Evolutionary conservation across 2,797 vertebrate genomes (phyloP), one percentile per base, ranked within the genome.

Genomic region (Galago senegalensis): DNA sequence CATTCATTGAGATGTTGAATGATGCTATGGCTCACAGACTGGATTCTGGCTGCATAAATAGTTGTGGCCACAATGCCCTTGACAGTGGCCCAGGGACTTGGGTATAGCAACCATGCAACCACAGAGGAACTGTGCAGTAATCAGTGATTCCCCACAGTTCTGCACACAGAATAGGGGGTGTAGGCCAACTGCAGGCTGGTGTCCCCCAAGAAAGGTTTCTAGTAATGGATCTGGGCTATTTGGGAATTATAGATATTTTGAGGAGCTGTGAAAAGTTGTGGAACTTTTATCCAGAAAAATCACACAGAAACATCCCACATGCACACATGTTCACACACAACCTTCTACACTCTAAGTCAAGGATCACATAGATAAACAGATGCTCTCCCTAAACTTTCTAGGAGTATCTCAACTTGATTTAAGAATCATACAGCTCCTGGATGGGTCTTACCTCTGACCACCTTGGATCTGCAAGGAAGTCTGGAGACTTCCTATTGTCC

Each of bases 241-340:
- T 17, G 25, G 46, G n/a, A 25, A 3, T 43, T 58, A 16, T 13
- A 69, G 16, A 70, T 27, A 5, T 58, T 73, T 92, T 61, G 31
- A 96, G 93, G 23, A 92, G 31, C 37, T n/a, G 73, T 80, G 23
- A 61, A 95, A 89, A 72, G 23, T 86, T 80, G n/a, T 77, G 53
- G 9, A 60, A 89, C 21, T 76, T 91, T 53, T 53, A 14, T n/a
- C 67, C 9, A 83, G 77, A 85, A 79, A 91, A 94, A 70, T 31
- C 11, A 73, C 67, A 73, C 43, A 72, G 67, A 83, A 75, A 4
- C 14, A 21, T 20, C 73, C 21, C 29, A 8, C 29, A 27, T 72
- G n/a, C 34, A 49, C 11, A 16, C 37, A 27, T 18, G 61, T 10
- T 10, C 34, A 49, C 9, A 87, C 7, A 46, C 23, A n/a, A 14